Conservation (phyloP, 2,113 vertebrate species). For the Turdus rufiventris region DNA sequence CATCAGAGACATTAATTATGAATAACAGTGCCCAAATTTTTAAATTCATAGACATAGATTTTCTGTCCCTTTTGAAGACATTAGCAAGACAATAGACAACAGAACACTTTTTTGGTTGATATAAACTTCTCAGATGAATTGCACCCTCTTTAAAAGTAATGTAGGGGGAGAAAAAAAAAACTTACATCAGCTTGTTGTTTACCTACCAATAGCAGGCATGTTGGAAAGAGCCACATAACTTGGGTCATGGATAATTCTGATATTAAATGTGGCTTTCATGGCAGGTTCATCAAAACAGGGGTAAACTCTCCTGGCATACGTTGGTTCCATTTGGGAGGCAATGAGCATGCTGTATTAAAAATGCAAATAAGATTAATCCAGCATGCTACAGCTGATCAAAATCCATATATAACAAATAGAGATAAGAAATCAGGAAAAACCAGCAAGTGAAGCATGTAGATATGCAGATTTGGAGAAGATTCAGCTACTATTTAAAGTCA, state of each 20-base stretch:
- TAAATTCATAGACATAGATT: neutral
- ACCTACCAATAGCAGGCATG: constrained; percentile 78
- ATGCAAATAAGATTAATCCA: neutral
- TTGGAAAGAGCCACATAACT: constrained; percentile 79
- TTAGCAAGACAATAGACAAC: neutral
- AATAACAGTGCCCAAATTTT: neutral
- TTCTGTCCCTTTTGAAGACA: neutral
- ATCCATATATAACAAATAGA: neutral
- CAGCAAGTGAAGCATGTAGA: neutral
- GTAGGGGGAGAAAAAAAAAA: accelerated
- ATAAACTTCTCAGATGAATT: neutral
- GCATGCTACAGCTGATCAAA: neutral
- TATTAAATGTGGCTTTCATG: constrained; percentile 80
- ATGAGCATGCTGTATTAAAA: constrained; percentile 68
- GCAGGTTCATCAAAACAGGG: constrained; percentile 84
- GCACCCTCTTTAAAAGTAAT: neutral
- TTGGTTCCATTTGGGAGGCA: constrained; percentile 76
- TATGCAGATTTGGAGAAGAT: neutral
- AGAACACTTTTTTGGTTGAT: neutral
- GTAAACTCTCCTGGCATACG: constrained; percentile 74
- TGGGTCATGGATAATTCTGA: constrained; percentile 77
- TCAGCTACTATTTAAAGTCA: neutral
- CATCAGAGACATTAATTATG: neutral
- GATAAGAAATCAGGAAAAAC: neutral
- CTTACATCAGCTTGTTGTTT: neutral